phyloP scores from a whole-genome alignment of 2,797 vertebrate genomes.

The Neosilurus hyrtlii region DNA sequence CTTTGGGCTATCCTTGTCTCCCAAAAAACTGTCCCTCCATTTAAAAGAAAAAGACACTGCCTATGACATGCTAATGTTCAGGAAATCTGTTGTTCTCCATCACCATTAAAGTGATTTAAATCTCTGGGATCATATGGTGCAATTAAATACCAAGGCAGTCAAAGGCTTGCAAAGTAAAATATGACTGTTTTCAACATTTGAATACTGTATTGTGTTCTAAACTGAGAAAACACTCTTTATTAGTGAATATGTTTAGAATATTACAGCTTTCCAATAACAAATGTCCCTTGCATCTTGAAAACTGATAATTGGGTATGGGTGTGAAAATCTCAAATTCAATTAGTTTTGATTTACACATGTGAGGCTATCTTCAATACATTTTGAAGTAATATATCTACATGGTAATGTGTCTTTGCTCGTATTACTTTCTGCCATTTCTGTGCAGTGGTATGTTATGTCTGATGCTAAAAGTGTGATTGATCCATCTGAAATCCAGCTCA shows the following conservation, averaged over 20 bases:
- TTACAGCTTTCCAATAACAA: background rate
- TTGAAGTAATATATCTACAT: background rate
- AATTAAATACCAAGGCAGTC: background rate
- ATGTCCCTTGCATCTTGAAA: background rate
- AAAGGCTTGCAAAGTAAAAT: constrained; percentile 20
- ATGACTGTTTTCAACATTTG: background rate
- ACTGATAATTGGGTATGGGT: background rate
- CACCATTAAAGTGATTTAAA: constrained; percentile 6
- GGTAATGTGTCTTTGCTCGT: background rate
- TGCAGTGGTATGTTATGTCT: background rate
- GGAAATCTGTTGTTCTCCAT: constrained; percentile 15
- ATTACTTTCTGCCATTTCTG: background rate
- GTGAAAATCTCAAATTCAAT: background rate
- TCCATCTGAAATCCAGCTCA: constrained; percentile 2
- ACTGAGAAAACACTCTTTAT: background rate
- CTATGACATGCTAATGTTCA: constrained; percentile 34
- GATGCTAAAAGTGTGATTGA: background rate
- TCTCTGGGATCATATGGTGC: background rate
- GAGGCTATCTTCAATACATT: background rate
- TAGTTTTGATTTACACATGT: too few relatives aligned
- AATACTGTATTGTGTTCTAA: background rate
- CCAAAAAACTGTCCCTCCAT: background rate
- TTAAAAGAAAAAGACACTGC: constrained; percentile 23
- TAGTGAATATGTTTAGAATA: background rate
- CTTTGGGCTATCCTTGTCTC: background rate